Evolutionary conservation across 2,888 invertebrate species (phyloP).

Genomic region (Cloeon dipterum): DNA sequence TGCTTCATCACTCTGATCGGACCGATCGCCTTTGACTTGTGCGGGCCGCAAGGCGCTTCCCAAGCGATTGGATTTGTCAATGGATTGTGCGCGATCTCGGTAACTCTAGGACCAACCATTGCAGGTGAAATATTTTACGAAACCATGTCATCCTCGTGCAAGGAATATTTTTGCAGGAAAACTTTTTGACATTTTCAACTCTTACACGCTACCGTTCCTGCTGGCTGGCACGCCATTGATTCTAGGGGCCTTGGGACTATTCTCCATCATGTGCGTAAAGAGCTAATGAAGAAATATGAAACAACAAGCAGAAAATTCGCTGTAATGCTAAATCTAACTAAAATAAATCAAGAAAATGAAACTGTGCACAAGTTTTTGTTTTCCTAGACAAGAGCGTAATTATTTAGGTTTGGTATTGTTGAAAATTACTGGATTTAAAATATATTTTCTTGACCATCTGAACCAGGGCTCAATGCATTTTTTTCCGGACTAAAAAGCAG

Average conservation of each 20-base stretch:
- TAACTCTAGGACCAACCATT: slow-evolving; percentile 68
- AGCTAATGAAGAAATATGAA: too few relatives aligned
- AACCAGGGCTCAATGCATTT: too few relatives aligned
- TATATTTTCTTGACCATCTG: too few relatives aligned
- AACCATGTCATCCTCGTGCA: neutral
- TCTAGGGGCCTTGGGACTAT: slow-evolving; percentile 49
- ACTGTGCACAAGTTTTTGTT: too few relatives aligned
- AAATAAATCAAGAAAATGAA: too few relatives aligned
- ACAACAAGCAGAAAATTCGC: too few relatives aligned
- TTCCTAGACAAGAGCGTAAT: too few relatives aligned
- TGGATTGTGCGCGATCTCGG: slow-evolving; percentile 63
- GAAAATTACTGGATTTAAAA: too few relatives aligned
- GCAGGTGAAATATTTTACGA: slow-evolving; percentile 45
- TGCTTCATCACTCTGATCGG: slow-evolving; percentile 80
- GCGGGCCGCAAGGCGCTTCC: slow-evolving; percentile 54
- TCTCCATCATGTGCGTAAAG: slow-evolving; percentile 31
- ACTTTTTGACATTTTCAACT: slow-evolving; percentile 21
- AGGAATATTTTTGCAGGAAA: slow-evolving; percentile 16
- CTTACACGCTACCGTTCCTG: slow-evolving; percentile 55
- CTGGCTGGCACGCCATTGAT: slow-evolving; percentile 69
- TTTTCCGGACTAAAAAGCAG: too few relatives aligned
- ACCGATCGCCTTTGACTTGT: slow-evolving; percentile 77
- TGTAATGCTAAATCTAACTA: too few relatives aligned
- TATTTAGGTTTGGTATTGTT: too few relatives aligned
- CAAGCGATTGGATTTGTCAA: slow-evolving; percentile 82